Conservation (phyloP, 2,113 vertebrate species). For the Pelodiscus sinensis region DNA sequence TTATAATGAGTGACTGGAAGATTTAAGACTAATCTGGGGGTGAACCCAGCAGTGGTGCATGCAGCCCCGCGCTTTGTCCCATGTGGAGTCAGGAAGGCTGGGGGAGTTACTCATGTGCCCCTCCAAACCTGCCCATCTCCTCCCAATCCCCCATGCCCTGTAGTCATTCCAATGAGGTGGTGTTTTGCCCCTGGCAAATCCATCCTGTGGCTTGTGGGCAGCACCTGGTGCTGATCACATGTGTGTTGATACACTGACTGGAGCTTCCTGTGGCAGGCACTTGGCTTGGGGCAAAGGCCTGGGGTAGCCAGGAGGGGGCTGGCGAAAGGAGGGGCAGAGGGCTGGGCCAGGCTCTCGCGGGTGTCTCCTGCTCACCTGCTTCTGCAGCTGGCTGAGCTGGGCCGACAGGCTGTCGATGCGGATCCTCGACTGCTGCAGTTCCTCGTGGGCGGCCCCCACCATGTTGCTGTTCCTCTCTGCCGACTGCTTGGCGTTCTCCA, state of each 20-base stretch:
- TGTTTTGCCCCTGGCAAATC: neutral
- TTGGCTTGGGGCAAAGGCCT: neutral
- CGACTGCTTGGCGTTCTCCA: constrained; percentile 92
- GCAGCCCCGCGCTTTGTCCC: no score
- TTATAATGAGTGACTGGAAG: no score
- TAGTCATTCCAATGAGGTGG: no score
- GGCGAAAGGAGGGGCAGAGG: fast-evolving
- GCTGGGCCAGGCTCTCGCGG: neutral
- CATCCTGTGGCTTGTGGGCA: neutral
- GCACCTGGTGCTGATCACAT: neutral
- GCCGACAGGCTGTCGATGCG: constrained; percentile 88
- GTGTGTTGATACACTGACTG: neutral
- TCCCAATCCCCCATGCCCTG: no score
- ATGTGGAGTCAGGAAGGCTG: no score
- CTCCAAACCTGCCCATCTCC: no score
- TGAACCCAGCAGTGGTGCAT: no score
- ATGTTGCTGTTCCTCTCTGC: constrained; percentile 91
- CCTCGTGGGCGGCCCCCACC: constrained; percentile 91
- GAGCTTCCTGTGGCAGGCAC: no score
- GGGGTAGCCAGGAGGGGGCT: neutral
- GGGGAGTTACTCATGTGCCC: no score
- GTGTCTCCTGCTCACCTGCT: constrained; percentile 80
- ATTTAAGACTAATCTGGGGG: no score
- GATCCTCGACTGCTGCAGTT: constrained; percentile 91
- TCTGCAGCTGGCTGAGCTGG: constrained; percentile 92